Base-by-base conservation (phyloP, 1,140 invertebrate species). In the Acarapis woodi region DNA sequence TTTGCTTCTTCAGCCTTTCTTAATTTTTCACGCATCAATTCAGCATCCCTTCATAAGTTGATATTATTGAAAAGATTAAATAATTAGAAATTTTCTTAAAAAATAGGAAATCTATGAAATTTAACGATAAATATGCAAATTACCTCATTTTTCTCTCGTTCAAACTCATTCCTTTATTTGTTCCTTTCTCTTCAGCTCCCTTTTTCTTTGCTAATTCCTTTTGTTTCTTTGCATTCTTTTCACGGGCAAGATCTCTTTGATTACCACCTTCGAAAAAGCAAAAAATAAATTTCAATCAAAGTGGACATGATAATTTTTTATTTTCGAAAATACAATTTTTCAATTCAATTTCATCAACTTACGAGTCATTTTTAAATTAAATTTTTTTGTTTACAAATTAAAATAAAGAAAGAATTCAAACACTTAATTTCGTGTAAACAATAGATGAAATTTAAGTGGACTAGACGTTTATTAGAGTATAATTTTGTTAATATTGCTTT, bases 221-320 rank as follows among this genome's bases (percentile, higher is more conserved):
- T 47, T 65, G 64, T 51, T 79, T 79, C 51, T 78, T 79, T 49
- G 67, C 63, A 53, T 70, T 71, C 54, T 79, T 80, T 42, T 64
- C 65, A 37, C 77, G 62, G 41, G 76, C 75, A 48, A 79, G 62
- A 53, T 82, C 77, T 51, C 77, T 62, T 57, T 80, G 76, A 54
- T 82, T 82, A 46, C 77, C 77, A 49, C 62, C 59, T 61, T 6
- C 25, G 25, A 26, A n/a, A n/a, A n/a, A n/a, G n/a, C n/a, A n/a
- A n/a, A n/a, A n/a, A n/a, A n/a, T n/a, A n/a, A n/a, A n/a, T n/a
- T n/a, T n/a, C n/a, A n/a, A n/a, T n/a, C n/a, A n/a, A n/a, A n/a
- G n/a, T n/a, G n/a, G n/a, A n/a, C n/a, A n/a, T n/a, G n/a, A n/a
- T n/a, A n/a, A n/a, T n/a, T n/a, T n/a, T n/a, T n/a, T n/a, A n/a